These are phyloP conservation scores for Nephila pilipes DNA, from an alignment of 1,140 invertebrate genomes.

Conservation along the genomic window DNA sequence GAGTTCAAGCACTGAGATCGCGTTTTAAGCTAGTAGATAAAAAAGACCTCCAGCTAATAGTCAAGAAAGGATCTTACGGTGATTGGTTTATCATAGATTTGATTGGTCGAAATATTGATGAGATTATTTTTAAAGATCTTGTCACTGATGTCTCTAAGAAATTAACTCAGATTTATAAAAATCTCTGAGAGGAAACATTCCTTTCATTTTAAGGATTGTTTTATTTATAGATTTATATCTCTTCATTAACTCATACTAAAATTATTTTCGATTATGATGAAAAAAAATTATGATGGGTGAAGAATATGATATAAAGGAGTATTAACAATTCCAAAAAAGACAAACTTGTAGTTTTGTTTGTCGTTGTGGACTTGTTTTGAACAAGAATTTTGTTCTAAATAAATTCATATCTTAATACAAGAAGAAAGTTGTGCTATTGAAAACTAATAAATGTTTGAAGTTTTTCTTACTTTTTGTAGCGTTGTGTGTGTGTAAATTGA, in stretches of 20 bases:
- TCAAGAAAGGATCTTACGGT: conserved; percentile 85
- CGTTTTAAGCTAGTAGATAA: conserved; percentile 70
- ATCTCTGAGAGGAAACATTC: neutral
- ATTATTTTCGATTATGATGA: no score
- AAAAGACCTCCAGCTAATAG: conserved; percentile 54
- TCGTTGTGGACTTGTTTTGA: no score
- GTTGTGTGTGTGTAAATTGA: no score
- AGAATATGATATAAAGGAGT: no score
- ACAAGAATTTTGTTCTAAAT: no score
- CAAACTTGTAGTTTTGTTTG: no score
- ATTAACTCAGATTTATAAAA: neutral
- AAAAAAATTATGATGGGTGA: no score
- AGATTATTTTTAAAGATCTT: conserved; percentile 77
- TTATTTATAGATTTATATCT: neutral
- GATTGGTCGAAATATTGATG: conserved; percentile 91
- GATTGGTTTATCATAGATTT: conserved; percentile 92
- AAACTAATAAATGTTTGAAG: no score
- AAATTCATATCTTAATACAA: no score
- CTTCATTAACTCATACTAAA: neutral
- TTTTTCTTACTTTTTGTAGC: no score
- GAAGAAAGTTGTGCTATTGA: no score
- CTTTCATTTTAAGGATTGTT: neutral
- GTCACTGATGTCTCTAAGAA: conserved; percentile 64
- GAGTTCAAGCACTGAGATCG: conserved; percentile 61
- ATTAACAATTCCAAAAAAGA: no score